Percentiles rank a stretch among this genome's conserved stretches.
phyloP scores from a whole-genome alignment of 2,888 invertebrate species.

The Oxyscelio sp. region DNA sequence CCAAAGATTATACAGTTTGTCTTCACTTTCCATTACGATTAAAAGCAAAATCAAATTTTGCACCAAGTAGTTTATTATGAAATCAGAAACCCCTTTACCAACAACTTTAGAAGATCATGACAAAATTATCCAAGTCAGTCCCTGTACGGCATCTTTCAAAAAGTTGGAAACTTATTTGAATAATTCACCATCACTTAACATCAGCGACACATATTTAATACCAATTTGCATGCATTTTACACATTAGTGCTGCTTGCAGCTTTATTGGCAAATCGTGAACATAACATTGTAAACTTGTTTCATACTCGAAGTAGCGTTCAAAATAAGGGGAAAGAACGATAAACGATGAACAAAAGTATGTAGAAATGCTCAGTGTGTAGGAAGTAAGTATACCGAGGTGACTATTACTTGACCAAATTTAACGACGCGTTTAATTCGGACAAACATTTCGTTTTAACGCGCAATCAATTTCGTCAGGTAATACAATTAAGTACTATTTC shows the following conservation, averaged over 20 bases:
- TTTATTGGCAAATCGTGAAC: conserved; percentile 67
- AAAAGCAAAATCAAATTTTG: too few species aligned
- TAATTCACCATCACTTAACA: conserved; percentile 4
- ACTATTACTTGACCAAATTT: conserved; percentile 51
- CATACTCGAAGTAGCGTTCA: conserved; percentile 69
- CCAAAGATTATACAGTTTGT: too few species aligned
- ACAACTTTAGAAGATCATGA: too few species aligned
- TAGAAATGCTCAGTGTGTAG: conserved; percentile 65
- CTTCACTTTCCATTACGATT: too few species aligned
- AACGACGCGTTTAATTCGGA: neutral
- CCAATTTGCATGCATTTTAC: conserved; percentile 59
- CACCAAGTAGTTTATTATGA: too few species aligned
- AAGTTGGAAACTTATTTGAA: conserved; percentile 1
- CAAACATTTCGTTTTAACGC: neutral
- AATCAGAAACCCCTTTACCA: too few species aligned
- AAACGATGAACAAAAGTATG: conserved; percentile 67
- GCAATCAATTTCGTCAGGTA: conserved; percentile 34
- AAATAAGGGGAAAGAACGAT: conserved; percentile 62
- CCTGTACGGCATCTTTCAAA: too few species aligned
- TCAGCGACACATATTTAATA: conserved; percentile 29
- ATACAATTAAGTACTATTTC: conserved; percentile 60
- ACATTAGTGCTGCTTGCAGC: conserved; percentile 54
- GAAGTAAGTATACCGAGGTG: conserved; percentile 21
- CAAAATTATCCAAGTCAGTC: too few species aligned
- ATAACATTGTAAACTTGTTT: conserved; percentile 73